phyloP scores from a whole-genome alignment of 2,888 invertebrate genomes.

The Petrolisthes cinctipes region DNA sequence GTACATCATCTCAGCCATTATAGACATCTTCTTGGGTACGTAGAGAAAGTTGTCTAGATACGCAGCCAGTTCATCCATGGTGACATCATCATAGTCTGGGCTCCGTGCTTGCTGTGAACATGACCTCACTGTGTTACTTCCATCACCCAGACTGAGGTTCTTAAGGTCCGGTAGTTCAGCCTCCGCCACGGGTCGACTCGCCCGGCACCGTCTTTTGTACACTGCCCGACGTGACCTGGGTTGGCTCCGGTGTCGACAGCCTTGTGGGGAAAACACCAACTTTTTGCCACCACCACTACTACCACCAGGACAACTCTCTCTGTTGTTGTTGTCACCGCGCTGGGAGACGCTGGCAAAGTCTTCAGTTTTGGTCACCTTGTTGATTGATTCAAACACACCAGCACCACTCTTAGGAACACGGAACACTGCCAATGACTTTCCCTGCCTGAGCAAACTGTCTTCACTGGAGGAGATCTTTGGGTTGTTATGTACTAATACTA shows the following conservation, averaged over 20 bases:
- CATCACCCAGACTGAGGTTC: slow-evolving; percentile 41
- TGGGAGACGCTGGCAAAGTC: slow-evolving; percentile 52
- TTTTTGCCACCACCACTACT: slow-evolving; percentile 20
- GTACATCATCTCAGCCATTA: slow-evolving; percentile 73
- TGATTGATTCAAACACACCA: slow-evolving; percentile 47
- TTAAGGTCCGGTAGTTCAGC: slow-evolving; percentile 58
- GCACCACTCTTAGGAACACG: slow-evolving; percentile 49
- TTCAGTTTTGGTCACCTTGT: slow-evolving; percentile 28
- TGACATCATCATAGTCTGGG: slow-evolving; percentile 68
- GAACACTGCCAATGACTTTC: slow-evolving; percentile 24
- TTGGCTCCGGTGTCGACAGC: slow-evolving; percentile 45
- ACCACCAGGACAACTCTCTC: not conserved
- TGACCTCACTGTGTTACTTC: slow-evolving; percentile 15
- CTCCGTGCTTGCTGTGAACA: slow-evolving; percentile 64
- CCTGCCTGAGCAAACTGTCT: slow-evolving; percentile 13
- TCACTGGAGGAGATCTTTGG: slow-evolving; percentile 31
- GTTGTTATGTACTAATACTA: not conserved
- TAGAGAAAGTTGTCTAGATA: slow-evolving; percentile 71
- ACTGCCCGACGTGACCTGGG: slow-evolving; percentile 52
- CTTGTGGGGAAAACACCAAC: slow-evolving; percentile 52
- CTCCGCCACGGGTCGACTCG: slow-evolving; percentile 34
- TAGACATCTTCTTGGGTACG: slow-evolving; percentile 72
- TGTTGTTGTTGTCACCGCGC: slow-evolving; percentile 10
- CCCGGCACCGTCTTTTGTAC: slow-evolving; percentile 48
- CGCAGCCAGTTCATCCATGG: slow-evolving; percentile 71